Base-by-base conservation (phyloP, 2,888 invertebrate genomes). In the Yponomeuta malinellus region DNA sequence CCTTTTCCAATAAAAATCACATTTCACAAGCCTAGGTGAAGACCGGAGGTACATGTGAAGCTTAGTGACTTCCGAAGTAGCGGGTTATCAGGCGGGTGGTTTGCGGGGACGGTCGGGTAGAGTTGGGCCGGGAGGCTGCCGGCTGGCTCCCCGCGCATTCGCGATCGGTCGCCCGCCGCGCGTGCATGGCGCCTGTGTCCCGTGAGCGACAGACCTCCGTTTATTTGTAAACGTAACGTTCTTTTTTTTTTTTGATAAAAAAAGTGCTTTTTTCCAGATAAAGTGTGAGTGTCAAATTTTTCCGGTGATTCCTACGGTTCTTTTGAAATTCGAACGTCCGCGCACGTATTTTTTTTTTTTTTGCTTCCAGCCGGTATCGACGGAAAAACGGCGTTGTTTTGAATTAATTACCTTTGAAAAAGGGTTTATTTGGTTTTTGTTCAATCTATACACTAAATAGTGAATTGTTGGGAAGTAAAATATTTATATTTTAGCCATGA, bases 31-130 rank as follows among this genome's bases (percentile, higher is more conserved):
- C 81, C 82, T 84, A 84, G 82, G 86, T 86, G 88, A 43, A 43
- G 9, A 43, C 9, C 43, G 43, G 43, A 88, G 89, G 88, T 90
- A 65, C 48, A 48, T 64, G 82, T 83, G 79, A 86, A 88, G 90
- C 90, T 89, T 90, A 90, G 87, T 89, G 91, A 90, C 91, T 90
- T 90, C 90, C 89, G 88, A 90, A 90, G 91, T 89, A 89, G 90
- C 90, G 89, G 90, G 91, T 91, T 92, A 91, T 91, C 91, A 89
- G 89, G 84, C 83, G 82, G 78, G 76, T 78, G 77, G 77, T 76
- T 78, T 74, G 78, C 78, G 76, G 78, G 75, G 74, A 72, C 78
- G 74, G 75, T 73, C 78, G 74, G 75, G 77, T 77, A 69, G 79
- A 78, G 23, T 48, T 76, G 82, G 81, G 85, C 83, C 85, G 84